Evolutionary conservation across 2,113 vertebrate species (phyloP).

Genomic region (Uria aalge): DNA sequence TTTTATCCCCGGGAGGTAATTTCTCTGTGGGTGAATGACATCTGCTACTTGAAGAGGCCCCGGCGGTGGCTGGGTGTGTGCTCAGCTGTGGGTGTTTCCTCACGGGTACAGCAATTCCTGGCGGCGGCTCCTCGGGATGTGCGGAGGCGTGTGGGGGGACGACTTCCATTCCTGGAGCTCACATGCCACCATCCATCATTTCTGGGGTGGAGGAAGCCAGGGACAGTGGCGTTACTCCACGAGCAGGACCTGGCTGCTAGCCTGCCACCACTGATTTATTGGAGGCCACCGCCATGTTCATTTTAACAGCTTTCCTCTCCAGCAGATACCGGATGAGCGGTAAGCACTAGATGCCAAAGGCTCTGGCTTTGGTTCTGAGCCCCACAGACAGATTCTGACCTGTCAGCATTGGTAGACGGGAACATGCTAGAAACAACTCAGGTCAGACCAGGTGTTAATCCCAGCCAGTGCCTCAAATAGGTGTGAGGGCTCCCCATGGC

Average conservation of each 20-base stretch:
- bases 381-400: not conserved
- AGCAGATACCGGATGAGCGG: rapidly evolving
- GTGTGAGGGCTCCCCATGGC: not conserved
- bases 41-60: not conserved
- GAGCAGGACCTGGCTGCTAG: not conserved
- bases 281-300: not conserved
- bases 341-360: not conserved
- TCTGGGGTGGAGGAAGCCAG: not conserved
- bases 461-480: not conserved
- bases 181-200: rapidly evolving
- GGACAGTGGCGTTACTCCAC: rapidly evolving
- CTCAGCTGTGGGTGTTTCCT: not conserved
- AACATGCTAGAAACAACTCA: not conserved
- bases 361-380: not conserved
- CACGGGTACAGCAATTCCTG: not conserved
- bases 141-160: rapidly evolving
- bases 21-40: not conserved
- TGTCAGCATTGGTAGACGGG: no score
- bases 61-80: rapidly evolving
- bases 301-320: not conserved
- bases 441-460: not conserved
- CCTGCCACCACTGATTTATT: not conserved
- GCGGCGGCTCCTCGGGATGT: not conserved
- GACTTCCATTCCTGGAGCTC: rapidly evolving
- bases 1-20: not conserved